Evolutionary conservation across 1,140 invertebrate genomes (phyloP).

Genomic region (Chelonus insularis): DNA sequence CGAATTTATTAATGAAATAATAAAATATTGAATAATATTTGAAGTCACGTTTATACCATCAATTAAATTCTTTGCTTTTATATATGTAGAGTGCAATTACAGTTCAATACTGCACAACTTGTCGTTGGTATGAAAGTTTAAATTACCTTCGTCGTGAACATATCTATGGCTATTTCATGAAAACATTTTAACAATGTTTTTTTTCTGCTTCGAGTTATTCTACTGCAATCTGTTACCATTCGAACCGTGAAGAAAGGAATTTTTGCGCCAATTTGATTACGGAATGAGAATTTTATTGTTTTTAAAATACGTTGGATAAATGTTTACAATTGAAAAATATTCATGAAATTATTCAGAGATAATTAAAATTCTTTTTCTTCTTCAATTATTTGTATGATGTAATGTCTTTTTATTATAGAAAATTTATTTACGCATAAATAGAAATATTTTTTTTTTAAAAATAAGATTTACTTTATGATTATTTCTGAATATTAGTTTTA

Average conservation of each 20-base stretch:
- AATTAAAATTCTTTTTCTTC: too few species aligned
- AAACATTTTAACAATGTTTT: not conserved
- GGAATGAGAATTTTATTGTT: not conserved
- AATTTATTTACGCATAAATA: too few species aligned
- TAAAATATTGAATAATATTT: not conserved
- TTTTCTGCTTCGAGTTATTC: not conserved
- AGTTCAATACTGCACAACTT: not conserved
- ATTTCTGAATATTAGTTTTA: too few species aligned
- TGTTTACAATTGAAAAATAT: not conserved
- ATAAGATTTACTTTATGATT: too few species aligned
- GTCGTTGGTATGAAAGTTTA: conserved; percentile 7
- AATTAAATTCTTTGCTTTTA: not conserved
- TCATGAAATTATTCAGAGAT: too few species aligned
- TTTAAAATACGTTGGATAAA: not conserved
- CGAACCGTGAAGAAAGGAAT: not conserved
- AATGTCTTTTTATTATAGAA: too few species aligned
- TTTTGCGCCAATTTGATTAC: not conserved
- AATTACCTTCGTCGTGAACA: conserved; percentile 7
- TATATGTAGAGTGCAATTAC: not conserved
- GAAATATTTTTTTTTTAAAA: too few species aligned
- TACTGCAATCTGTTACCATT: not conserved
- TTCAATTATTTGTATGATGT: too few species aligned
- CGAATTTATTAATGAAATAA: not conserved
- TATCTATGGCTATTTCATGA: conserved; percentile 2
- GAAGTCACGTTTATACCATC: not conserved